Evolutionary conservation across 2,888 invertebrate genomes (phyloP), one percentile per base, ranked within the genome.

Genomic region (Orchesellides sinensis): DNA sequence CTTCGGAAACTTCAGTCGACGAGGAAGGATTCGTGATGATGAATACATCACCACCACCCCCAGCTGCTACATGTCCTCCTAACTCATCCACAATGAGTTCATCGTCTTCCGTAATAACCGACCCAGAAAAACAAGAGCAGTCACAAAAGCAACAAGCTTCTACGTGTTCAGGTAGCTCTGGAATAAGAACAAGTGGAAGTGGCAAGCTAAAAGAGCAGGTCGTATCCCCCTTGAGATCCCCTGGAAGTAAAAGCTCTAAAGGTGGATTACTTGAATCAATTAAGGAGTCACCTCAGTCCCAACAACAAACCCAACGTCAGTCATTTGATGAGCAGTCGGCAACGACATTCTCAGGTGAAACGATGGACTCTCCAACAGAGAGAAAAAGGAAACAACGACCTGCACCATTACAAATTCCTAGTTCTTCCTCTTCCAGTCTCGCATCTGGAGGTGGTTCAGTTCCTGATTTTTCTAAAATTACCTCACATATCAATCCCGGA

Each of bases 241-340:
- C 49, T n/a, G 78, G 69, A 69, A 77, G n/a, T 52, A 69, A 78
- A 29, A 54, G 77, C 68, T 56, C 77, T 49, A 78, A 68, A 78
- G 78, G 69, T 78, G 78, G 69, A 69, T 69, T 78, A 27, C 61
- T 78, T n/a, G 78, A 78, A 69, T 69, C 78, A 61, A 78, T 78
- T 69, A 77, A 69, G 61, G 77, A 66, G 27, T 68, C 77, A 56
- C 77, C 77, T 56, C 77, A 65, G 54, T 27, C 66, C 5, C 52
- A 52, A 35, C 63, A 63, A 29, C 63, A 73, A 4, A 14, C 4
- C 3, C n/a, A n/a, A n/a, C n/a, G n/a, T n/a, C n/a, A n/a, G n/a
- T n/a, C n/a, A n/a, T n/a, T n/a, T n/a, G n/a, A n/a, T n/a, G n/a
- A n/a, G n/a, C n/a, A n/a, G n/a, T n/a, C n/a, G 10, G 4, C 17